These are phyloP conservation scores for Chironomus tentans DNA, from an alignment of 2,888 invertebrate species.

Conservation along the genomic window DNA sequence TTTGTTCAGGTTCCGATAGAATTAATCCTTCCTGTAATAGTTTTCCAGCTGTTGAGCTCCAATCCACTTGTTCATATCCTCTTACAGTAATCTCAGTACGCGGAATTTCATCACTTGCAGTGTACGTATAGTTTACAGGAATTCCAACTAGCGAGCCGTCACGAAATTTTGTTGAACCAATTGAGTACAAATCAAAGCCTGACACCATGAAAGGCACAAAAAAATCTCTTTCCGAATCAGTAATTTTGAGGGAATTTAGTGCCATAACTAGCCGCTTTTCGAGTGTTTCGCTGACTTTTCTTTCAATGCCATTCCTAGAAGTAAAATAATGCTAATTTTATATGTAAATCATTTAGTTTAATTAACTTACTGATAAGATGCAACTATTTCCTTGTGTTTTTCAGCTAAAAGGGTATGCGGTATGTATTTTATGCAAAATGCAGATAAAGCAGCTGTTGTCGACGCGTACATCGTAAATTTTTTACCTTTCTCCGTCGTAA, in stretches of 20 bases:
- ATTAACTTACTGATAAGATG: constrained; percentile 51
- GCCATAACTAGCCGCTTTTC: constrained; percentile 48
- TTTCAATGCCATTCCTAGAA: constrained; percentile 52
- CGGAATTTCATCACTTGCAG: constrained; percentile 47
- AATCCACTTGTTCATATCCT: constrained; percentile 50
- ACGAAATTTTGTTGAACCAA: constrained; percentile 49
- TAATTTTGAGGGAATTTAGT: constrained; percentile 50
- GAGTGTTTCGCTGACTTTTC: constrained; percentile 46
- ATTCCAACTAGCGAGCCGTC: constrained; percentile 63
- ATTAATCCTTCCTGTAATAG: constrained; percentile 56
- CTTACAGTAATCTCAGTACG: constrained; percentile 52
- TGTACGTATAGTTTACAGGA: constrained; percentile 61
- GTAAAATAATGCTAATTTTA: constrained; percentile 27
- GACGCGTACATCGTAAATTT: constrained; percentile 45
- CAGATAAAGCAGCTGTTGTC: constrained; percentile 42
- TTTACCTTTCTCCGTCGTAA: constrained; percentile 48
- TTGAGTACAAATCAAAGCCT: constrained; percentile 64
- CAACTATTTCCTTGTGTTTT: constrained; percentile 53
- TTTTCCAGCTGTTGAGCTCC: constrained; percentile 53
- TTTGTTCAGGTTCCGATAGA: constrained; percentile 67
- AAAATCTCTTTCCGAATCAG: constrained; percentile 43
- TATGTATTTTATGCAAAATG: constrained; percentile 43
- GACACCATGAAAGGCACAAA: constrained; percentile 59
- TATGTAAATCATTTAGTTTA: constrained; percentile 29
- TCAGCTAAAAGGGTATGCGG: constrained; percentile 54